Base-by-base conservation (phyloP, 1,140 invertebrate genomes). In the Calephelis virginiensis region DNA sequence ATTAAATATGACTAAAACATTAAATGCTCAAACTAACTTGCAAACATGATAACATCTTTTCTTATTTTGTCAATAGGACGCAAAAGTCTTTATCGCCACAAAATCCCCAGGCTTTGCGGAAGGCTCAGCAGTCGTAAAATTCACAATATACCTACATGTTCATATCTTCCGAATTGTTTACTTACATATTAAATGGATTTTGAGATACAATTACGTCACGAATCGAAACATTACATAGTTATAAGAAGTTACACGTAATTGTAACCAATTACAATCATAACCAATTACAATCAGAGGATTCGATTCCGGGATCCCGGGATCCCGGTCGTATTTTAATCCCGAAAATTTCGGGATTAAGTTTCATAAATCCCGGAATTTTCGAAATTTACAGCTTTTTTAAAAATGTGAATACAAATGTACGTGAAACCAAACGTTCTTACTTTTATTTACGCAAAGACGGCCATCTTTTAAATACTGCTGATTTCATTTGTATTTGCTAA, bases 81-180 rank as follows among this genome's bases (percentile, higher is more conserved):
- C 59, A 14, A 48, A 61, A 62, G 13, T 56, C 50, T 67, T 63
- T 56, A 67, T 48, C 50, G 28, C 28, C 48, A 59, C 28, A 46
- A 67, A 73, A 73, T 69, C 68, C 62, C 43, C 61, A 61, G 61
- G 73, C 66, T 75, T 71, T 66, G 64, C 75, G 64, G 75, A 73
- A 80, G 75, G 68, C 70, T 76, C 75, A 76, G 63, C 66, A 72
- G 64, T 61, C 50, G 63, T 73, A 63, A 70, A 74, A 75, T 45
- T 62, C 49, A 53, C 49, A 64, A 56, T 47, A 63, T 63, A 49
- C n/a, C n/a, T n/a, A n/a, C 48, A 49, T 49, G 49, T 49, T 49
- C 46, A 63, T 49, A 49, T 63, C 48, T 63, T 38, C 62, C 53
- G 37, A 59, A 59, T 59, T 59, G 53, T 59, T 59, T 59, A 17